Conservation (phyloP, 2,797 vertebrate species). For the Adelosebastes latens region DNA sequence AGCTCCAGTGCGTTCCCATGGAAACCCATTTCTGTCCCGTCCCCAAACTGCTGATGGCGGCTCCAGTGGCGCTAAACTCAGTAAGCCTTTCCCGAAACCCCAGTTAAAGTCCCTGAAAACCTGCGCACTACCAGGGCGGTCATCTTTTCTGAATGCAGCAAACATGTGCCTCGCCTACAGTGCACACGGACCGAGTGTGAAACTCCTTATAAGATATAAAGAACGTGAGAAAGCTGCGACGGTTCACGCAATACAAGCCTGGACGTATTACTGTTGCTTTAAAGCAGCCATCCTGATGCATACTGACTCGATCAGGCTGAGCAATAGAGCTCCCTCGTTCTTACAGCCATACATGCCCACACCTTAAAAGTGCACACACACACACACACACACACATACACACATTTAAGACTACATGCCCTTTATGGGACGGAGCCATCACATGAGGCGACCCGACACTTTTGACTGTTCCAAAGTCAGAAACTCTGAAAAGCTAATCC, state of each 20-base stretch:
- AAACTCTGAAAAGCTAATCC: constrained; percentile 46
- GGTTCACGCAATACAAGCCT: constrained; percentile 76
- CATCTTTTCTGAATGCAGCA: constrained; percentile 76
- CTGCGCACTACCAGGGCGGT: constrained; percentile 38
- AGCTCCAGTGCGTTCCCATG: constrained; percentile 90
- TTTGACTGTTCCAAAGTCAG: constrained; percentile 67
- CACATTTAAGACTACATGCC: constrained; percentile 54
- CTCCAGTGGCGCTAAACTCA: constrained; percentile 88
- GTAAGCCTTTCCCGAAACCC: constrained; percentile 92
- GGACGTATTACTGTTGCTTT: constrained; percentile 74
- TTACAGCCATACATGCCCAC: constrained; percentile 82
- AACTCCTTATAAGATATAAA: constrained; percentile 56
- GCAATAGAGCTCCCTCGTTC: constrained; percentile 72
- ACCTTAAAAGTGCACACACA: constrained; percentile 65
- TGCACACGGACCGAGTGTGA: constrained; percentile 69
- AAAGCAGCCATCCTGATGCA: constrained; percentile 77
- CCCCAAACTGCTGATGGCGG: constrained; percentile 83
- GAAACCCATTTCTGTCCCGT: constrained; percentile 91
- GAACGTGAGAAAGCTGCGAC: constrained; percentile 54
- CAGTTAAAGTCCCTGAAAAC: constrained; percentile 73
- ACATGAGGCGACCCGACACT: constrained; percentile 52
- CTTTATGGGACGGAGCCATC: constrained; percentile 72
- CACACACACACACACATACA: constrained; percentile 38
- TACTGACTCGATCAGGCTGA: constrained; percentile 70
- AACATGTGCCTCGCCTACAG: constrained; percentile 82